phyloP scores from a whole-genome alignment of 2,888 invertebrate species.

The Cephus pulcher region DNA sequence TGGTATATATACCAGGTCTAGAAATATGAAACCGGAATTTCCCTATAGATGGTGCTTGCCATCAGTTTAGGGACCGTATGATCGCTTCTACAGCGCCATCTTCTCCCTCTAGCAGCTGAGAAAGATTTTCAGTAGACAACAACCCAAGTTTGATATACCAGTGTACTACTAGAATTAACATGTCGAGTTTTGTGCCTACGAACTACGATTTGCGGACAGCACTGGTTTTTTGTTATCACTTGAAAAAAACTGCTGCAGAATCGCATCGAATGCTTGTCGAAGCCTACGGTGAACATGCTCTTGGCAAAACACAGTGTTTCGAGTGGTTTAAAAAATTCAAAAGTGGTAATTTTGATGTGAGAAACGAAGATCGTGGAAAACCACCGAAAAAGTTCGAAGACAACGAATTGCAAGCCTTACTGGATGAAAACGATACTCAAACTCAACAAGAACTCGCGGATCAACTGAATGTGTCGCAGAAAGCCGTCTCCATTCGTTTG shows the following conservation, averaged over 20 bases:
- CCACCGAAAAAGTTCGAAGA: no score
- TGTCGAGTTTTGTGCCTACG: slow-evolving; percentile 18
- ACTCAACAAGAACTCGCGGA: no score
- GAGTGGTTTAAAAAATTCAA: no score
- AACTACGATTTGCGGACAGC: slow-evolving; percentile 10
- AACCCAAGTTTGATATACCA: slow-evolving; percentile 22
- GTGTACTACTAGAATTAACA: slow-evolving; percentile 11
- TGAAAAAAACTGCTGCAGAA: slow-evolving; percentile 32
- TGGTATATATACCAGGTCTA: not conserved
- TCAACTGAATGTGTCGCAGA: no score
- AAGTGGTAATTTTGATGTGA: no score
- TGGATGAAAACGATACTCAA: no score
- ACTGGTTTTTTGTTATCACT: slow-evolving; percentile 30
- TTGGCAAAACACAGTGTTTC: no score
- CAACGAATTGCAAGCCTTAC: no score
- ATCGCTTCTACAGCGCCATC: slow-evolving; percentile 24
- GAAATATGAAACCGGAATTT: slow-evolving; percentile 24
- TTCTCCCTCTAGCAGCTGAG: slow-evolving; percentile 22
- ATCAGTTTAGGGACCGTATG: slow-evolving; percentile 21
- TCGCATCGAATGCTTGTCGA: not conserved
- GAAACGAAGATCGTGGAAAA: no score
- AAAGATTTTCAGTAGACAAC: slow-evolving; percentile 23
- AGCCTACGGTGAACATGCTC: no score
- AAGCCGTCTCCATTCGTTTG: no score
- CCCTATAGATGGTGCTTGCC: slow-evolving; percentile 15